These are phyloP conservation scores for Hydrophis major DNA, from an alignment of 2,797 vertebrate genomes.

Conservation along the genomic window DNA sequence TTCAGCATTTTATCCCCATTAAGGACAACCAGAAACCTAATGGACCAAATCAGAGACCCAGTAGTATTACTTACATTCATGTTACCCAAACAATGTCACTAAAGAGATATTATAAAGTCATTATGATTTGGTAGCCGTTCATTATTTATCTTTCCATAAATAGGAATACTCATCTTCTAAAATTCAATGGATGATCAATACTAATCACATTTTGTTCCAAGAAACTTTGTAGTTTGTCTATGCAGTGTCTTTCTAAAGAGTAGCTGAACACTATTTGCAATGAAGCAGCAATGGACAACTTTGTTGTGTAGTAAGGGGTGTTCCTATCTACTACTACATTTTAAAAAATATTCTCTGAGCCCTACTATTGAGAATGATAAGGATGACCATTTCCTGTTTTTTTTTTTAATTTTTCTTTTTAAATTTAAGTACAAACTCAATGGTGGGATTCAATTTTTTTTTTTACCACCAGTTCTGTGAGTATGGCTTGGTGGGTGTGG, in stretches of 20 bases:
- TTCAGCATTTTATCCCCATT: background rate
- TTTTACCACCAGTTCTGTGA: too few species aligned
- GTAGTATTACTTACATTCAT: background rate
- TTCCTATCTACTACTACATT: background rate
- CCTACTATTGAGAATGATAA: background rate
- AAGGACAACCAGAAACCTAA: background rate
- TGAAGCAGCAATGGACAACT: background rate
- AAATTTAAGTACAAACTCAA: background rate
- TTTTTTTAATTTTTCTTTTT: background rate
- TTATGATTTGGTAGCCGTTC: background rate
- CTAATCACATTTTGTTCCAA: background rate
- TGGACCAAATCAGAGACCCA: background rate
- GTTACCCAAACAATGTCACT: background rate
- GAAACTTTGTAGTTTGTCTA: background rate
- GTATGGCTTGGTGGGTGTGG: too few species aligned
- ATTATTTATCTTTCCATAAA: background rate
- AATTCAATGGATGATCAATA: background rate
- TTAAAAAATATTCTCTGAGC: background rate
- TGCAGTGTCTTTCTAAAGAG: background rate
- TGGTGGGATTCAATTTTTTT: too few species aligned
- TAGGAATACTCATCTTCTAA: background rate
- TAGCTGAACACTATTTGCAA: background rate
- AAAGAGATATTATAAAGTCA: background rate
- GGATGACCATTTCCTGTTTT: background rate
- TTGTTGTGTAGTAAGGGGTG: background rate